phyloP scores from a whole-genome alignment of 1,140 invertebrate genomes.

The Sitodiplosis mosellana region DNA sequence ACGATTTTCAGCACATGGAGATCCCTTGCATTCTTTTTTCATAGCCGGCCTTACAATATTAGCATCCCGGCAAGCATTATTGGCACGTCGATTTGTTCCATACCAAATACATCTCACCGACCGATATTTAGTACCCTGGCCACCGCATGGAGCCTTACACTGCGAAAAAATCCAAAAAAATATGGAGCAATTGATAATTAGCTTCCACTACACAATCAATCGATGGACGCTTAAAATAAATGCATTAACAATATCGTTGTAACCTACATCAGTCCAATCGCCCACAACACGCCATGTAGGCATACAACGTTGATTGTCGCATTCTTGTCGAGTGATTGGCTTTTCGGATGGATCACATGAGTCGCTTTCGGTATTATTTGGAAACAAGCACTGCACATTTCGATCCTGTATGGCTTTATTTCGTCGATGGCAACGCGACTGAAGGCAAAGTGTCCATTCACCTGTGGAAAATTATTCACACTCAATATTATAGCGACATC shows the following conservation, averaged over 20 bases:
- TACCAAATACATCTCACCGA: slow-evolving; percentile 78
- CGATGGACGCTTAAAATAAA: background rate
- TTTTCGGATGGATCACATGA: slow-evolving; percentile 46
- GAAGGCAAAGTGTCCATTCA: slow-evolving; percentile 51
- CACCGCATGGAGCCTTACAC: slow-evolving; percentile 58
- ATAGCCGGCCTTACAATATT: slow-evolving; percentile 48
- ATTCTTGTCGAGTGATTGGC: slow-evolving; percentile 53
- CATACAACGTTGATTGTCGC: slow-evolving; percentile 59
- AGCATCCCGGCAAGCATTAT: slow-evolving; percentile 57
- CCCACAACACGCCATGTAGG: slow-evolving; percentile 66
- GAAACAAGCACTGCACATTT: slow-evolving; percentile 45
- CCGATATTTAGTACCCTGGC: slow-evolving; percentile 56
- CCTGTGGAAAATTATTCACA: too few species aligned
- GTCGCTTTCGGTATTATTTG: slow-evolving; percentile 35
- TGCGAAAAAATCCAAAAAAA: slow-evolving; percentile 18
- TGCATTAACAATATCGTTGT: background rate
- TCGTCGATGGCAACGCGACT: slow-evolving; percentile 53
- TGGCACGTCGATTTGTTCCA: slow-evolving; percentile 59
- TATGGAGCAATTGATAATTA: background rate
- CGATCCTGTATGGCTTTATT: slow-evolving; percentile 64
- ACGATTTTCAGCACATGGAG: slow-evolving; percentile 35
- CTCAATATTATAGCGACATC: too few species aligned
- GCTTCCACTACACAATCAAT: background rate
- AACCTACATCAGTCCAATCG: slow-evolving; percentile 67
- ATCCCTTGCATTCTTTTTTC: slow-evolving; percentile 52